Conservation (phyloP, 2,888 invertebrate species). For the Drosophila imparisetae region DNA sequence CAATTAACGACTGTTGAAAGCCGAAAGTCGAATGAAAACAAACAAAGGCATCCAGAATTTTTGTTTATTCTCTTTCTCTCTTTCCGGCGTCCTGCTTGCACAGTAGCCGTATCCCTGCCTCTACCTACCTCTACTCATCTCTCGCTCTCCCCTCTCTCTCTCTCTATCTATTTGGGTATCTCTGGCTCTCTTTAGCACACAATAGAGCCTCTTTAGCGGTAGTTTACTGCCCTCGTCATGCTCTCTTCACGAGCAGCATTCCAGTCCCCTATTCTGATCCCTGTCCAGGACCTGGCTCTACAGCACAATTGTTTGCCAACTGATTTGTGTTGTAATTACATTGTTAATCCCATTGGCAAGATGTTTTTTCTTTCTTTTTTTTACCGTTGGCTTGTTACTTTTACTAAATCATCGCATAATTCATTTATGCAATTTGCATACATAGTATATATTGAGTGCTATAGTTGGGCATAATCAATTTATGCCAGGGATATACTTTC, state of each 20-base stretch:
- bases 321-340: conserved; percentile 74
- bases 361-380: conserved; percentile 46
- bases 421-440: not conserved
- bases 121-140: not conserved
- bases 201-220: conserved; percentile 63
- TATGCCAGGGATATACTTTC: not conserved
- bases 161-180: not conserved
- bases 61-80: conserved; percentile 13
- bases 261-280: not conserved
- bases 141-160: not conserved
- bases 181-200: conserved; percentile 9
- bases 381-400: conserved; percentile 31
- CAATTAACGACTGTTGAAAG: conserved; percentile 70
- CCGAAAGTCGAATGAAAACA: conserved; percentile 62
- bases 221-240: conserved; percentile 17
- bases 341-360: conserved; percentile 70
- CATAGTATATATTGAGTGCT: not conserved
- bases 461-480: not conserved
- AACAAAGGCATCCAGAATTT: conserved; percentile 54
- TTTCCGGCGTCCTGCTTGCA: not conserved
- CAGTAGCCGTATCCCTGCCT: not conserved
- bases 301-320: conserved; percentile 41
- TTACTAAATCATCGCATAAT: conserved; percentile 40
- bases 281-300: conserved; percentile 3
- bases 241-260: not conserved